phyloP scores from a whole-genome alignment of 2,797 vertebrate genomes.

The Lacerta agilis region DNA sequence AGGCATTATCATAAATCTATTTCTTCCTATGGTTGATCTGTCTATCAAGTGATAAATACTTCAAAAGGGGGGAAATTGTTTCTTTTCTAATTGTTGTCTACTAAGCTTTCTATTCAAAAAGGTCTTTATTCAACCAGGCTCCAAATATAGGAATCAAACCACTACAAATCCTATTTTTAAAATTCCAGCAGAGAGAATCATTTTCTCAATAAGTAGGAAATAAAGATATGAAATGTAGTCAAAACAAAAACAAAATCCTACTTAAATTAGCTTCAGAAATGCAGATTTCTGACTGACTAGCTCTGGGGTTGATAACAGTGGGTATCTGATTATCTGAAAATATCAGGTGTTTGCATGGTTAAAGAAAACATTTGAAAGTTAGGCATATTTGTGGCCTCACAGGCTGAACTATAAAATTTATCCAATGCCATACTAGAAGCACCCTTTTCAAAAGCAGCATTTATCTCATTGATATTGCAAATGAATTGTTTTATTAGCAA shows the following conservation, averaged over 20 bases:
- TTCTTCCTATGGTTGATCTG: slow-evolving; percentile 33
- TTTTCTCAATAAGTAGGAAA: slow-evolving; percentile 59
- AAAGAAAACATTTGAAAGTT: slow-evolving; percentile 33
- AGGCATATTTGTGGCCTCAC: background rate
- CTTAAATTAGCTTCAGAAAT: slow-evolving; percentile 48
- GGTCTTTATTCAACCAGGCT: slow-evolving; percentile 21
- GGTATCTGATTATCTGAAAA: slow-evolving; percentile 44
- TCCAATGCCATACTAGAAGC: slow-evolving; percentile 13
- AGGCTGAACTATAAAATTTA: background rate
- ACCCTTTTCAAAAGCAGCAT: background rate
- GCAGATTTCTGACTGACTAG: slow-evolving; percentile 22
- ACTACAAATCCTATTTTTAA: slow-evolving; percentile 46
- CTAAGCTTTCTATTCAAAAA: slow-evolving; percentile 28
- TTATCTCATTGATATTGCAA: background rate
- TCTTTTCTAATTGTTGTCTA: slow-evolving; percentile 7
- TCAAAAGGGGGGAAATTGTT: slow-evolving; percentile 34
- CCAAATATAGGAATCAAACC: slow-evolving; percentile 47
- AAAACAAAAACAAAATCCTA: slow-evolving; percentile 38
- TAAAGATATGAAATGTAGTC: slow-evolving; percentile 29
- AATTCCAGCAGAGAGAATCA: slow-evolving; percentile 47
- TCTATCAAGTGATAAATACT: slow-evolving; percentile 46
- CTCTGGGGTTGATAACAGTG: slow-evolving; percentile 43
- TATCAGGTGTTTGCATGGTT: slow-evolving; percentile 38
- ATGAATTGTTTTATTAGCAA: background rate
- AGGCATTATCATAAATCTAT: slow-evolving; percentile 39